phyloP scores from a whole-genome alignment of 1,140 invertebrate genomes.

The Bradysia coprophila region DNA sequence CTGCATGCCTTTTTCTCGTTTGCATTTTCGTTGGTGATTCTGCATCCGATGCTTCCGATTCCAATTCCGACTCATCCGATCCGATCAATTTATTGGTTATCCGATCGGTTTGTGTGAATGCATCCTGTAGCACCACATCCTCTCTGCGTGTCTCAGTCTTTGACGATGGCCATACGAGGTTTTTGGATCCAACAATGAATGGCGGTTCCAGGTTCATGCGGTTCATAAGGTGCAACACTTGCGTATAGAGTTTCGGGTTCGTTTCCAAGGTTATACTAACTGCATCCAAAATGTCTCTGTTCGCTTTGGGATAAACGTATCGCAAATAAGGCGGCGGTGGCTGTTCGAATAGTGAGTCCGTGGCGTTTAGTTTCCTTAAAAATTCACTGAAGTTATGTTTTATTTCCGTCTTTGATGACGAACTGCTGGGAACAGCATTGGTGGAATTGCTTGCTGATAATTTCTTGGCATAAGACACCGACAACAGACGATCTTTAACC shows the following conservation, averaged over 20 bases:
- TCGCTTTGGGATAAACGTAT: constrained; percentile 61
- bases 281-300: constrained; percentile 48
- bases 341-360: constrained; percentile 47
- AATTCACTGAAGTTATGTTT: constrained; percentile 38
- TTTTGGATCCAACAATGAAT: constrained; percentile 32
- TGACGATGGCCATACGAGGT: background rate
- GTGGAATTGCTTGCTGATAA: no score
- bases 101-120: constrained; percentile 7
- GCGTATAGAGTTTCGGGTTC: constrained; percentile 68
- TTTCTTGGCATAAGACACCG: background rate
- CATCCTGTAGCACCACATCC: no score
- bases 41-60: constrained; percentile 49
- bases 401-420: constrained; percentile 6
- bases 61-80: constrained; percentile 28
- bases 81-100: constrained; percentile 2
- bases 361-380: constrained; percentile 44
- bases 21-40: no score
- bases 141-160: no score
- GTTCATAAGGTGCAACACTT: constrained; percentile 87
- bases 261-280: constrained; percentile 55
- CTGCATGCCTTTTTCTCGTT: no score
- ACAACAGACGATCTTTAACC: background rate
- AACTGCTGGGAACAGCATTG: background rate
- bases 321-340: constrained; percentile 50
- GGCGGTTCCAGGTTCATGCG: constrained; percentile 82